Conservation (phyloP, 35 echinoderm and acorn worm species). For the Holothuria glaberrima region DNA sequence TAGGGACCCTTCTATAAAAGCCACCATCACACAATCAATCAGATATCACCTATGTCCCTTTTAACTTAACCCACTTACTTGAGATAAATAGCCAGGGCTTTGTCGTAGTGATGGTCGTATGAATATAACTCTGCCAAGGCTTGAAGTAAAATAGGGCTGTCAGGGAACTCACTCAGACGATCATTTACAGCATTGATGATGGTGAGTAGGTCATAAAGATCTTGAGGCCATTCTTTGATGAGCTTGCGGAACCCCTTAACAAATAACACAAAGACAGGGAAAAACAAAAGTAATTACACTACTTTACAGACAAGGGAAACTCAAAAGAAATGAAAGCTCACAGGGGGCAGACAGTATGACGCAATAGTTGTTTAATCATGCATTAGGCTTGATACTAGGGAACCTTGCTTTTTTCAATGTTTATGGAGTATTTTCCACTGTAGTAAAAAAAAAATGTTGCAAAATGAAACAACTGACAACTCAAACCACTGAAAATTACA, state of each 20-base stretch:
- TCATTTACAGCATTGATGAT: slow-evolving; percentile 87
- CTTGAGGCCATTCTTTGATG: slow-evolving; percentile 88
- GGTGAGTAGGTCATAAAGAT: slow-evolving; percentile 94
- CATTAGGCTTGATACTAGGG: too few relatives aligned
- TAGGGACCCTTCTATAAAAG: too few relatives aligned
- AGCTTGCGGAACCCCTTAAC: slow-evolving; percentile 89
- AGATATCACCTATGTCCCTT: too few relatives aligned
- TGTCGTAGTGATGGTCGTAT: slow-evolving; percentile 93
- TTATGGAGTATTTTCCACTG: too few relatives aligned
- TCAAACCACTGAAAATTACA: too few relatives aligned
- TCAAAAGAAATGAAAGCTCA: background rate
- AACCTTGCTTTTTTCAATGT: too few relatives aligned
- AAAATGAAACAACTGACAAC: too few relatives aligned
- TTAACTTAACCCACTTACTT: slow-evolving; percentile 68
- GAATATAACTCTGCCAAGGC: slow-evolving; percentile 90
- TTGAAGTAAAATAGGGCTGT: slow-evolving; percentile 74
- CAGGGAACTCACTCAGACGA: slow-evolving; percentile 40
- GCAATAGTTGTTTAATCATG: too few relatives aligned
- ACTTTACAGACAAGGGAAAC: background rate
- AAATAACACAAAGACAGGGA: background rate
- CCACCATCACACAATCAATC: too few relatives aligned
- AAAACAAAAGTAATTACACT: background rate
- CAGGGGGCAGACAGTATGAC: too few relatives aligned
- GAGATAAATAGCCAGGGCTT: slow-evolving; percentile 91
- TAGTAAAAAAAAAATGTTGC: too few relatives aligned